phyloP scores from a whole-genome alignment of 2,797 vertebrate species.

The Remorina albescens region DNA sequence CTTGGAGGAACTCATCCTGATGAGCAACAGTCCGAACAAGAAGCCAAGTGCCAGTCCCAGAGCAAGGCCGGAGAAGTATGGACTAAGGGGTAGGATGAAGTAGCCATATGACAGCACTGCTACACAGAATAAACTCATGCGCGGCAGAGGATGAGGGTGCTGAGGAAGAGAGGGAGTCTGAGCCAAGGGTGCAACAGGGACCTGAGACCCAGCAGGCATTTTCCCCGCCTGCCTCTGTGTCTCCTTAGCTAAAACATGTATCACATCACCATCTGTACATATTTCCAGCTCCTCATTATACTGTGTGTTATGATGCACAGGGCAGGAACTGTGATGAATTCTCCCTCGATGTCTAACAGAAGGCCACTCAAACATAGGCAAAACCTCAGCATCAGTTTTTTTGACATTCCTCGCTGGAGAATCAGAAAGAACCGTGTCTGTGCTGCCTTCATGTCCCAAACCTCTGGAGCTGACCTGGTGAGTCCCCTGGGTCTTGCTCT shows the following conservation, averaged over 20 bases:
- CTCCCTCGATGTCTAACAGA: slow-evolving; percentile 49
- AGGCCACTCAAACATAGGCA: slow-evolving; percentile 77
- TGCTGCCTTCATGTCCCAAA: slow-evolving; percentile 62
- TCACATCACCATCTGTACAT: slow-evolving; percentile 80
- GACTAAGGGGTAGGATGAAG: slow-evolving; percentile 87
- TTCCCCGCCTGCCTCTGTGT: slow-evolving; percentile 18
- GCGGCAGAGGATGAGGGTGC: slow-evolving; percentile 76
- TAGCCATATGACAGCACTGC: slow-evolving; percentile 88
- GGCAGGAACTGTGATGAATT: slow-evolving; percentile 53
- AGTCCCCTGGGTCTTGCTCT: slow-evolving; percentile 52
- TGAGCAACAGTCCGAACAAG: slow-evolving; percentile 86
- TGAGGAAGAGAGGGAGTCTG: slow-evolving; percentile 15
- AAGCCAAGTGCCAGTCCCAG: slow-evolving; percentile 88
- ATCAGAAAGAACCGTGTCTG: slow-evolving; percentile 59
- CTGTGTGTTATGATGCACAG: slow-evolving; percentile 59
- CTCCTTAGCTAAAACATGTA: slow-evolving; percentile 78
- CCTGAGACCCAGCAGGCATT: slow-evolving; percentile 11
- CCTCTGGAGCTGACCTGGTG: slow-evolving; percentile 59
- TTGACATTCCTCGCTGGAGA: slow-evolving; percentile 63
- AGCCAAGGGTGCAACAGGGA: background rate
- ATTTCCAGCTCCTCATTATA: slow-evolving; percentile 78
- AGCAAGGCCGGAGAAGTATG: slow-evolving; percentile 89
- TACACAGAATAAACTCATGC: slow-evolving; percentile 81
- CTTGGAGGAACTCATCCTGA: slow-evolving; percentile 79
- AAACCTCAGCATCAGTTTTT: slow-evolving; percentile 69